Base-by-base conservation (phyloP, 2,888 invertebrate species). In the Melanostoma scalare region DNA sequence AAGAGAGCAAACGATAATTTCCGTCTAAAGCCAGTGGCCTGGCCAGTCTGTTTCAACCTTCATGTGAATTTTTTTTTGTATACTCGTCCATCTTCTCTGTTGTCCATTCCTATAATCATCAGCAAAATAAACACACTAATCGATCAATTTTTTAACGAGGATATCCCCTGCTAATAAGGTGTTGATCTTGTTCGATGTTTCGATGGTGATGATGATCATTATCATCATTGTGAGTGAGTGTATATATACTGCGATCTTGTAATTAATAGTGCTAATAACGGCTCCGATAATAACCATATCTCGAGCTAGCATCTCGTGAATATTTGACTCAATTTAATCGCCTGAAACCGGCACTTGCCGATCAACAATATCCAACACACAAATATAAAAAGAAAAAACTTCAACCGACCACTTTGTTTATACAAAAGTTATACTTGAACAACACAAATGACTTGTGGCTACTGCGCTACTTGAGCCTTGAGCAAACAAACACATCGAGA, bases 231-330 rank as follows among this genome's bases (percentile, higher is more conserved):
- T 56, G 9, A 52, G 52, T 72, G 36, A 9, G 44, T 52, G 67
- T 60, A 52, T 36, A 33, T 65, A 50, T 77, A 31, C 71, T 46
- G 40, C 9, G 20, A 35, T 55, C 67, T 42, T 71, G 55, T 84
- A 84, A 79, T 84, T 84, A 84, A 84, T 84, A 74, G 79, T 84
- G 84, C 84, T 71, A 84, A 84, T 84, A 84, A 84, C 75, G 79
- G 79, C 74, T 60, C 55, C 42, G 69, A 84, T 84, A 84, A 84
- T 84, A 84, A 78, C 74, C 74, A 68, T 82, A 82, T 78, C 63
- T 82, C 44, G 42, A 36, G 42, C 63, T 53, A 67, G 30, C 63
- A 53, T 58, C 77, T 63, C 56, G 53, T 65, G 9, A 69, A 65
- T 60, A 78, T 74, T 78, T 78, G 84, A 78, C 74, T 84, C 84